Percentiles rank a stretch among this genome's conserved stretches.
These are phyloP conservation scores for Monochamus saltuarius DNA, from an alignment of 1,140 invertebrate species.

Conservation along the genomic window DNA sequence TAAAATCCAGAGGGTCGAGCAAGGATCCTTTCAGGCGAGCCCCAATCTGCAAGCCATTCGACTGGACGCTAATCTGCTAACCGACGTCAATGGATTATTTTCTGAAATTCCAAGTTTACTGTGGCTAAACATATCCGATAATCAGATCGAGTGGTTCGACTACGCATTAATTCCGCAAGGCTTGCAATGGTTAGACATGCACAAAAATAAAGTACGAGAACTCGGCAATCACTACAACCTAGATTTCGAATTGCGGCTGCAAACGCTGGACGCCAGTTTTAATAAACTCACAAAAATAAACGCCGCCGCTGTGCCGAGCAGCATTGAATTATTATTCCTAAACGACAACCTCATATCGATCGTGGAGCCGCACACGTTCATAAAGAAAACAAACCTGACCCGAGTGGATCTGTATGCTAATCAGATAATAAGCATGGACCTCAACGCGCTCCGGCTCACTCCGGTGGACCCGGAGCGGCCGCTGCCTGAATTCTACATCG, in stretches of 20 bases:
- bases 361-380: slow-evolving; percentile 80
- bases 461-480: slow-evolving; percentile 67
- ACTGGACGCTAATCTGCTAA: slow-evolving; percentile 81
- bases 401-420: slow-evolving; percentile 84
- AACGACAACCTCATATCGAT: slow-evolving; percentile 79
- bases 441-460: slow-evolving; percentile 73
- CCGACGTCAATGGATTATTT: slow-evolving; percentile 83
- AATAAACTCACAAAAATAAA: slow-evolving; percentile 76
- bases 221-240: slow-evolving; percentile 75
- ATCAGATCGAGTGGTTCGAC: slow-evolving; percentile 87
- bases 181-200: slow-evolving; percentile 87
- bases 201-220: slow-evolving; percentile 82
- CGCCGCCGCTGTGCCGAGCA: slow-evolving; percentile 70
- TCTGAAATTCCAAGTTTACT: slow-evolving; percentile 77
- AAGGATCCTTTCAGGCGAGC: slow-evolving; percentile 78
- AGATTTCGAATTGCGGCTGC: slow-evolving; percentile 67
- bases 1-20: slow-evolving; percentile 75
- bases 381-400: slow-evolving; percentile 79
- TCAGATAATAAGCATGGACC: slow-evolving; percentile 77
- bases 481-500: slow-evolving; percentile 83
- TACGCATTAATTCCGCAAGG: slow-evolving; percentile 79
- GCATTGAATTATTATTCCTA: slow-evolving; percentile 75
- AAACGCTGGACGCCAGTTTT: slow-evolving; percentile 80
- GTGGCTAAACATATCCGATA: slow-evolving; percentile 91
- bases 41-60: slow-evolving; percentile 80